Evolutionary conservation across 2,797 vertebrate species (phyloP).

Genomic region (Myiotriccus ornatus): DNA sequence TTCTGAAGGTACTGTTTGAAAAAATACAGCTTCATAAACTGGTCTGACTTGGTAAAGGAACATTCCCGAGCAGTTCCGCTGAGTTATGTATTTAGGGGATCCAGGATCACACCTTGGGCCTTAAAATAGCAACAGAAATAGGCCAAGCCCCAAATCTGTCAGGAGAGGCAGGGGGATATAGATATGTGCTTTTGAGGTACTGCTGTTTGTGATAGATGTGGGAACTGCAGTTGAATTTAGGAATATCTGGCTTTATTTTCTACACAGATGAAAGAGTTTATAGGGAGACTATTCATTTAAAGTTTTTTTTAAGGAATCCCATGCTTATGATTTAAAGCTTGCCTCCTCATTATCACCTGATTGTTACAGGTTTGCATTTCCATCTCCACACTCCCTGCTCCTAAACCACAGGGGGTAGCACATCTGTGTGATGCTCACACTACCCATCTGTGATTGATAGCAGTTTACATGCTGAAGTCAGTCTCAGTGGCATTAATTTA

Average conservation of each 20-base stretch:
- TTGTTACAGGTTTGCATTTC: not conserved
- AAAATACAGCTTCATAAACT: not conserved
- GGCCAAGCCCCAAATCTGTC: not conserved
- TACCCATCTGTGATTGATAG: not conserved
- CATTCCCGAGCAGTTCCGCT: accelerated
- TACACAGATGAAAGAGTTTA: not conserved
- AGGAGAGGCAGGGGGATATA: not conserved
- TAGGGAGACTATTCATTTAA: not conserved
- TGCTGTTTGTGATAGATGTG: not conserved
- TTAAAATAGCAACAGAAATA: not conserved
- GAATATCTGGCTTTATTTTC: not conserved
- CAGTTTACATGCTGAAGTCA: not conserved
- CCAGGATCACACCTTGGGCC: not conserved
- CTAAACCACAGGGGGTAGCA: not conserved
- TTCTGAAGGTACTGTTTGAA: not conserved
- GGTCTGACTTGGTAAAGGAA: not conserved
- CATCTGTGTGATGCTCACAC: not conserved
- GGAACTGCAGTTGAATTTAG: not conserved
- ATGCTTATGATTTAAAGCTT: not conserved
- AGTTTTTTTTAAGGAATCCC: not conserved
- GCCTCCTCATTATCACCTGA: not conserved
- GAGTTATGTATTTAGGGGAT: not conserved
- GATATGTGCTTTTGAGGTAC: not conserved
- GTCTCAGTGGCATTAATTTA: not conserved
- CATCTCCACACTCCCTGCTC: not conserved